Evolutionary conservation across 2,888 invertebrate species (phyloP).

Genomic region (Antitype chi): DNA sequence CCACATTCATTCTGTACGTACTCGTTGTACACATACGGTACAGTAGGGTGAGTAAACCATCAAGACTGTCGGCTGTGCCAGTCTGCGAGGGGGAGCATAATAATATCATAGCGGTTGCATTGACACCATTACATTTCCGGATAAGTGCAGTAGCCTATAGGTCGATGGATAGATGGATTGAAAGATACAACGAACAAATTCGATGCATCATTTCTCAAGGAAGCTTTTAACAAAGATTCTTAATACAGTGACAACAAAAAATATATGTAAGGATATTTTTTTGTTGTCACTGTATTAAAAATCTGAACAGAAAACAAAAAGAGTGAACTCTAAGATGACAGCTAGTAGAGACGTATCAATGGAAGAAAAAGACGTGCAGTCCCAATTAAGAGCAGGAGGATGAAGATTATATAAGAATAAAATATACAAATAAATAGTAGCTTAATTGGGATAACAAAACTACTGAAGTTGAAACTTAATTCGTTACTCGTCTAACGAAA

Average conservation of each 20-base stretch:
- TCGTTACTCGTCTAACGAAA: not conserved
- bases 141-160: slow-evolving; percentile 4
- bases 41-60: slow-evolving; percentile 41
- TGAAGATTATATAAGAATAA: not conserved
- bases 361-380: not conserved
- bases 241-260: not conserved
- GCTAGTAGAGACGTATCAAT: not conserved
- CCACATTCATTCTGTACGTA: not conserved
- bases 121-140: slow-evolving; percentile 51
- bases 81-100: slow-evolving; percentile 40
- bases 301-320: too few species aligned
- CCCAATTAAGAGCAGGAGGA: not conserved
- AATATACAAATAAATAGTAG: too few species aligned
- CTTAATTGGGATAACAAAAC: not conserved
- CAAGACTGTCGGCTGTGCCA: not conserved
- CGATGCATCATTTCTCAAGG: not conserved
- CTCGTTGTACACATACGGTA: not conserved
- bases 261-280: too few species aligned
- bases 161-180: not conserved
- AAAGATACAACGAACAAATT: not conserved
- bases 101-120: slow-evolving; percentile 20
- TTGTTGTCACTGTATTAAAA: too few species aligned
- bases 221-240: not conserved
- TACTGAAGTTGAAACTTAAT: slow-evolving; percentile 4
- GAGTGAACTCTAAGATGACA: not conserved